A percentile compares a stretch with the other conserved stretches of the same genome.
These are phyloP conservation scores for Cherax destructor DNA, from an alignment of 1,140 invertebrate genomes.

Conservation along the genomic window DNA sequence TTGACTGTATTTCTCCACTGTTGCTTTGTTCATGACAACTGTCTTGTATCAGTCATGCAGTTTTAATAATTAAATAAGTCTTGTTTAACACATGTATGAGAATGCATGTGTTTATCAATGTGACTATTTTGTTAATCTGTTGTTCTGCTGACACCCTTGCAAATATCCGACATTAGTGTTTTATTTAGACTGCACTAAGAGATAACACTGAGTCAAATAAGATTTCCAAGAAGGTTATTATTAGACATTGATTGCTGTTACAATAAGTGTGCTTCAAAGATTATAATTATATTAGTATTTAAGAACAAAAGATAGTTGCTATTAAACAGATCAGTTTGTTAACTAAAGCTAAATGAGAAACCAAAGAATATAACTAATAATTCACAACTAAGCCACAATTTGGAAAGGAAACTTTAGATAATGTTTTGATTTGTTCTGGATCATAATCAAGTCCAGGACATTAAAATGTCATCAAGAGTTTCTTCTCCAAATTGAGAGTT, in stretches of 20 bases:
- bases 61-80: background rate
- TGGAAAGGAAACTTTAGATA: too few relatives aligned
- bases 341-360: conserved; percentile 18
- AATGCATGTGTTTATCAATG: background rate
- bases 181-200: background rate
- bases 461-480: too few relatives aligned
- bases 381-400: too few relatives aligned
- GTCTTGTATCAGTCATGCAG: background rate
- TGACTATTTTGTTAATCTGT: background rate
- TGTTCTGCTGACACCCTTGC: conserved; percentile 12
- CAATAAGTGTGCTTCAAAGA: background rate
- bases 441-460: too few relatives aligned
- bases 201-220: background rate
- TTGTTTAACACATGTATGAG: background rate
- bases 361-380: background rate
- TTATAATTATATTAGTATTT: conserved; percentile 22
- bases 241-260: conserved; percentile 9
- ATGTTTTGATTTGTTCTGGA: too few relatives aligned
- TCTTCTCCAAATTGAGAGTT: too few relatives aligned
- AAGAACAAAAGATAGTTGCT: background rate
- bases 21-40: background rate
- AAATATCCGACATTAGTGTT: conserved; percentile 43
- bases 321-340: conserved; percentile 16
- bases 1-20: background rate
- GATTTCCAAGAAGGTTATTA: background rate